These are phyloP conservation scores for Tetramorium alpestre DNA, from an alignment of 1,140 invertebrate species.

Conservation along the genomic window DNA sequence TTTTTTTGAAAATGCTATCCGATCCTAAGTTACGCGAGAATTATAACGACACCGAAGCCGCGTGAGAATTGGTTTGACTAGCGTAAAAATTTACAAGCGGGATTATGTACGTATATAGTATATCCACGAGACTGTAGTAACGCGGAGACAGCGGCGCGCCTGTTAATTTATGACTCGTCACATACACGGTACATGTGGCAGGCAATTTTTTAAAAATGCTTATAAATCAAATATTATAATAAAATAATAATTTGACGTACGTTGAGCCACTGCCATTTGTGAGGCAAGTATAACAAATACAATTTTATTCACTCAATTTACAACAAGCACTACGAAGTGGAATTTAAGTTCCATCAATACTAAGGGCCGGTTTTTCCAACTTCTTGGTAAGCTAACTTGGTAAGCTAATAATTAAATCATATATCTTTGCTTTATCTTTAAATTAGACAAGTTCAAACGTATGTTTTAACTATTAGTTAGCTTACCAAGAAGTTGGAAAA, in stretches of 20 bases:
- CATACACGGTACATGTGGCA: neutral
- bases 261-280: neutral
- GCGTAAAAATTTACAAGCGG: constrained; percentile 30
- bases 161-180: neutral
- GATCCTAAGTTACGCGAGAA: constrained; percentile 1
- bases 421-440: too few relatives aligned
- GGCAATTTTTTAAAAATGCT: neutral
- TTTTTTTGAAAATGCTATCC: neutral
- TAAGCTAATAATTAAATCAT: too few relatives aligned
- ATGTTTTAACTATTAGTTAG: too few relatives aligned
- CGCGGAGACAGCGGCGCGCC: neutral
- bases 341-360: too few relatives aligned
- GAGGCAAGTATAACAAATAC: too few relatives aligned
- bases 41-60: constrained; percentile 46
- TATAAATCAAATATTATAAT: neutral
- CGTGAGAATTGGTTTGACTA: constrained; percentile 47
- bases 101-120: neutral
- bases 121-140: neutral
- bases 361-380: too few relatives aligned
- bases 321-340: too few relatives aligned
- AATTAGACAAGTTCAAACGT: too few relatives aligned
- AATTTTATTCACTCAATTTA: too few relatives aligned
- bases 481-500: too few relatives aligned
- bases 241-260: neutral
- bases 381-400: too few relatives aligned